phyloP scores from a whole-genome alignment of 2,888 invertebrate species.

The Acleris holmiana region DNA sequence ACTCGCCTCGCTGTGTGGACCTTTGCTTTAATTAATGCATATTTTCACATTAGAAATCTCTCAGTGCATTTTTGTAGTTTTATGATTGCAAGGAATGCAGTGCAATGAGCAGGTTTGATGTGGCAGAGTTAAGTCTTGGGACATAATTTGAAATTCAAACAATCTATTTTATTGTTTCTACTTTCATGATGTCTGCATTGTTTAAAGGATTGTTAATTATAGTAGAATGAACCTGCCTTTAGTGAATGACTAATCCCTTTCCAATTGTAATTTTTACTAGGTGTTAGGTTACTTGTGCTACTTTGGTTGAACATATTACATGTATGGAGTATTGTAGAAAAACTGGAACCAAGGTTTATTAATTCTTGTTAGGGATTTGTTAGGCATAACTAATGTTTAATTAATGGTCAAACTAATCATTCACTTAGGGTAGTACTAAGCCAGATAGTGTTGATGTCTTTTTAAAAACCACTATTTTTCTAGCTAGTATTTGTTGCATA shows the following conservation, averaged over 20 bases:
- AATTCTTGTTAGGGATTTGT: no score
- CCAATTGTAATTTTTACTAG: slow-evolving; percentile 9
- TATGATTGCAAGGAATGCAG: slow-evolving; percentile 42
- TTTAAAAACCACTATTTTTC: no score
- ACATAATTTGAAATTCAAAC: slow-evolving; percentile 44
- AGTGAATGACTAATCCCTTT: slow-evolving; percentile 25
- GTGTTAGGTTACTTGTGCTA: not conserved
- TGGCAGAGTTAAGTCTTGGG: slow-evolving; percentile 42
- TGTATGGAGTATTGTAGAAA: no score
- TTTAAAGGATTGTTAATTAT: slow-evolving; percentile 29
- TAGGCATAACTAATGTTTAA: no score
- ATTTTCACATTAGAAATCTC: slow-evolving; percentile 41
- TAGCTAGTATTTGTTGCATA: no score
- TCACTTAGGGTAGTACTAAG: no score
- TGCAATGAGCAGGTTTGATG: slow-evolving; percentile 39
- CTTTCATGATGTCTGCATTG: slow-evolving; percentile 40
- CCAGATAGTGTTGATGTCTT: no score
- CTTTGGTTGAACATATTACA: no score
- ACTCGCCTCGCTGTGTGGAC: slow-evolving; percentile 7
- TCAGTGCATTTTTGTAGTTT: slow-evolving; percentile 40
- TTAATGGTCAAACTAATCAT: no score
- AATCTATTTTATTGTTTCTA: slow-evolving; percentile 41
- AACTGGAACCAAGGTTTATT: no score
- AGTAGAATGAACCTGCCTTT: slow-evolving; percentile 27
- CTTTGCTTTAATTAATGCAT: slow-evolving; percentile 35